Base-by-base conservation (phyloP, 2,797 vertebrate species). In the Amblyopsis hoosieri region DNA sequence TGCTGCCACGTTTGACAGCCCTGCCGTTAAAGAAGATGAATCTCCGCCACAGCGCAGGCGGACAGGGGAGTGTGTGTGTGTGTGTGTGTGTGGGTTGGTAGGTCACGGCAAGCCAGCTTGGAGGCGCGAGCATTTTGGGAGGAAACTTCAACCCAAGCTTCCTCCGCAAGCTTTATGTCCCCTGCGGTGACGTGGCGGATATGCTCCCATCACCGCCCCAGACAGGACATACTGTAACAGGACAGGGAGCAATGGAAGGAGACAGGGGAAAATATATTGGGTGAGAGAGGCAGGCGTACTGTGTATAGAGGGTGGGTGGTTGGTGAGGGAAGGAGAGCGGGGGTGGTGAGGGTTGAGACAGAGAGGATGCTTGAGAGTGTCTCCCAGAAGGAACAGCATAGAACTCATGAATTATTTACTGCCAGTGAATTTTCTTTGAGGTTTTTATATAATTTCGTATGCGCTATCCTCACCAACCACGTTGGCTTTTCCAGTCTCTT, bases 181-280 rank as follows among this genome's bases (percentile, higher is more conserved):
- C 66, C 54, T 77, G 72, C 69, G 84, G 87, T 87, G 85, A 89
- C 86, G 82, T 90, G 90, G 91, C 62, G 67, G 88, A 93, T 89
- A 87, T 88, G 80, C 81, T 58, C 79, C 79, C 62, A 80, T 87
- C 88, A 84, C 71, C 77, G 70, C 69, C 69, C 57, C 71, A 69
- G 69, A 69, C 67, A 69, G 78, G 75, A 78, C 81, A 76, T 76
- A 23, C 19, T 23, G 19, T 23, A 81, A 78, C 65, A 74, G 76
- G 69, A 82, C 69, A 69, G 65, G 56, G 74, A 83, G 72, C 71
- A 78, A 82, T 75, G 83, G 83, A 77, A 84, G 80, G 82, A 83
- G 83, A 92, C 60, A 52, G 71, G 52, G 61, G 37, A 74, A 75
- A 64, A 73, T 72, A 37, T 61, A 51, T 61, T 53, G 60, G 74